Evolutionary conservation across 2,888 invertebrate genomes (phyloP), one percentile per base, ranked within the genome.

Genomic region (Eurois occulta): DNA sequence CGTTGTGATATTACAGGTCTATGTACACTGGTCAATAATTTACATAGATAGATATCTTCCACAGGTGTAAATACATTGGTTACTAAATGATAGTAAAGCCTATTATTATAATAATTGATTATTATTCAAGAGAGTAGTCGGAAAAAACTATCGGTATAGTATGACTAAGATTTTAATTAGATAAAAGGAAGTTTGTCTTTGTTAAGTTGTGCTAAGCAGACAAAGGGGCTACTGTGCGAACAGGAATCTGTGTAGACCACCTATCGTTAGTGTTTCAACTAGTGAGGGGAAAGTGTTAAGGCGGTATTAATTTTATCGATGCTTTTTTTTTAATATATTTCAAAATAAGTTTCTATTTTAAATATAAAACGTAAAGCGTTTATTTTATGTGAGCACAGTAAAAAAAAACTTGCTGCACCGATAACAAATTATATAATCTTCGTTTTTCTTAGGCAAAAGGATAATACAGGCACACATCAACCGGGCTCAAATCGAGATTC

Each of bases 21-120:
- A 28, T 21, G 7, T 43, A 32, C 10, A 32, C 65, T 87, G 81
- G 88, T 75, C 13, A 11, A 13, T n/a, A n/a, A 82, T 90, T 89
- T 76, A 73, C 85, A 90, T 90, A 87, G 89, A 89, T 91, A 38
- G 77, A 1, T 62, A 80, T 77, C 81, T 55, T 87, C 81, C 86
- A 73, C 85, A 89, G 90, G 91, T 92, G 93, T 89, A 83, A 89
- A 81, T 84, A 91, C 89, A 90, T 78, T 77, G 86, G 86, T 89
- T 86, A 82, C 72, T 87, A 80, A 85, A 91, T 89, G 84, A 86
- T 86, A 81, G 88, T 87, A 80, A 87, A 79, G 43, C 64, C 66
- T 77, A 80, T 80, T 82, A 86, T 87, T 85, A 85, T 84, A 78
- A 85, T 75, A 64, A 75, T 82, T 84, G 74, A 84, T 87, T 88